These are phyloP conservation scores for Gyrodactylus salaris DNA, from an alignment of 1,140 invertebrate species.

Conservation along the genomic window DNA sequence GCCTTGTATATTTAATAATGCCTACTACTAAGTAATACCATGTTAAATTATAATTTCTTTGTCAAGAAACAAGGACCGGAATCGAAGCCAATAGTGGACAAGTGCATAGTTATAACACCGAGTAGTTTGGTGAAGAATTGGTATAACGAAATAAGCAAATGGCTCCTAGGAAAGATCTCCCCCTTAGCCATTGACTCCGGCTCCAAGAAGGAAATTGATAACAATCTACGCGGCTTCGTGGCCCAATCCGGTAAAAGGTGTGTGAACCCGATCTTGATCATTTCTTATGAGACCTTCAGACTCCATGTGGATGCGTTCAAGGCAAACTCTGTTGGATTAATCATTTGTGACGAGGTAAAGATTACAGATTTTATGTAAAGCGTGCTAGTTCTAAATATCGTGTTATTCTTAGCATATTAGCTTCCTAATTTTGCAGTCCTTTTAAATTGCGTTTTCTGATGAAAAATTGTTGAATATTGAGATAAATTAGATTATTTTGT, in stretches of 20 bases:
- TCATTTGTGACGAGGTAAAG: conserved; percentile 70
- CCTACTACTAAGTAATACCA: no score
- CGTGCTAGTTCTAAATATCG: no score
- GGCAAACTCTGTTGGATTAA: conserved; percentile 56
- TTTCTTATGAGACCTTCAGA: conserved; percentile 92
- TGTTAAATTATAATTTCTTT: conserved; percentile 12
- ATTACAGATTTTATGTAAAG: background rate
- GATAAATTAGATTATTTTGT: no score
- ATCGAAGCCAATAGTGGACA: conserved; percentile 43
- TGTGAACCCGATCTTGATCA: conserved; percentile 50
- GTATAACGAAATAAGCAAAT: conserved; percentile 91
- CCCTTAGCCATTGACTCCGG: conserved; percentile 62
- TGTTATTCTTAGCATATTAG: no score
- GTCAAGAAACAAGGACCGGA: conserved; percentile 25
- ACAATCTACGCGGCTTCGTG: conserved; percentile 32
- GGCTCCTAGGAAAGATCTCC: conserved; percentile 48
- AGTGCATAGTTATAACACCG: conserved; percentile 71
- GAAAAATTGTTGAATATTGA: no score
- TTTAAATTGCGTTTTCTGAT: no score
- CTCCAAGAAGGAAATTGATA: conserved; percentile 49
- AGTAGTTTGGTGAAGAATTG: conserved; percentile 91
- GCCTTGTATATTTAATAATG: no score
- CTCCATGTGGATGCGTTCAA: conserved; percentile 39
- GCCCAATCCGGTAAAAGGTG: conserved; percentile 26
- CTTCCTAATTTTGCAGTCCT: no score